Evolutionary conservation across 2,888 invertebrate species (phyloP).

Genomic region (Nudaria mundana): DNA sequence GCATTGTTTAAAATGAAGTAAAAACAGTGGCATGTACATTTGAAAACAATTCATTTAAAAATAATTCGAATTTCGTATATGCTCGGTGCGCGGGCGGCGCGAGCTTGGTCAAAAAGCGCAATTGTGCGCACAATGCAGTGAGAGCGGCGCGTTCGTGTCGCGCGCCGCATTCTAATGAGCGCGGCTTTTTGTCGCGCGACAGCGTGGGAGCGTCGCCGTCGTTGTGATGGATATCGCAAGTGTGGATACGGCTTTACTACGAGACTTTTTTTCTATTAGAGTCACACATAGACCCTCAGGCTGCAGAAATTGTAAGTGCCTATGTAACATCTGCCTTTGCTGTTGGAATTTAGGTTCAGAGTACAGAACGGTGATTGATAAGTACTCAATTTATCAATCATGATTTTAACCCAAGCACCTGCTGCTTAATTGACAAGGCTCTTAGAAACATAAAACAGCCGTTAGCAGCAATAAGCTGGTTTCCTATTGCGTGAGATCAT

Average conservation of each 20-base stretch:
- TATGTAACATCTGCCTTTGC: no score
- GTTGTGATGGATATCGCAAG: constrained; percentile 38
- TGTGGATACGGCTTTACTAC: constrained; percentile 30
- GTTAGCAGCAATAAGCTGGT: no score
- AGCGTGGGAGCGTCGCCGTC: constrained; percentile 67
- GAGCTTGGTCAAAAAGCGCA: constrained; percentile 48
- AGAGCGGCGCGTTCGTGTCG: constrained; percentile 51
- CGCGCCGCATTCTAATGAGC: constrained; percentile 70
- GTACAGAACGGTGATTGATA: no score
- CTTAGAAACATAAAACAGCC: no score
- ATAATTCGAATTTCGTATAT: constrained; percentile 36
- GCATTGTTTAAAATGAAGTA: constrained; percentile 12
- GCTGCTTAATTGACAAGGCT: no score
- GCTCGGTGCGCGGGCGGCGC: constrained; percentile 23
- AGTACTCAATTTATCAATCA: no score
- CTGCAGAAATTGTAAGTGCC: no score
- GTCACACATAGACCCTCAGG: no score
- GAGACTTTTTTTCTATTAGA: constrained; percentile 5
- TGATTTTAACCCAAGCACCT: no score
- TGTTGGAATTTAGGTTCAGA: no score
- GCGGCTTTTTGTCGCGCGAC: constrained; percentile 66
- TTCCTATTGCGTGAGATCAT: no score
- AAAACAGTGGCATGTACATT: constrained; percentile 27
- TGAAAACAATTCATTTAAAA: constrained; percentile 39
- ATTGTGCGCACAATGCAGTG: constrained; percentile 39